Evolutionary conservation across 2,888 invertebrate genomes (phyloP).

Genomic region (Eristalis tenax): DNA sequence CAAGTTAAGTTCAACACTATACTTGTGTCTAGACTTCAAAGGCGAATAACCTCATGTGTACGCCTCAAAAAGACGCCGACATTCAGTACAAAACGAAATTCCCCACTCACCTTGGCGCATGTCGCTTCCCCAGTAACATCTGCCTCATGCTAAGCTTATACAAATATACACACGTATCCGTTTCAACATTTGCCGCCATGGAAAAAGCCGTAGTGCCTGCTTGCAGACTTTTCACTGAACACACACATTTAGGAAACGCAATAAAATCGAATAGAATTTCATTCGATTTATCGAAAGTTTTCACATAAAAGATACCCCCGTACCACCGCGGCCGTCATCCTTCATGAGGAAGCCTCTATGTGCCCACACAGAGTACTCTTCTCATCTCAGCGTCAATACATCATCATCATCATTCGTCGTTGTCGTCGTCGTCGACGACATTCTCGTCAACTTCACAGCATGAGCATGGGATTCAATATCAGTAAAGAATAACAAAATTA

Average conservation of each 20-base stretch:
- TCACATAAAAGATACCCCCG: constrained; percentile 37
- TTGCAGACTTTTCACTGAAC: neutral
- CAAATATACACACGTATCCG: neutral
- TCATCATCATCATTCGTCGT: constrained; percentile 16
- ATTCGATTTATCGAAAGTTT: constrained; percentile 47
- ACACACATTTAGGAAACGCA: neutral
- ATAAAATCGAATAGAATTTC: constrained; percentile 26
- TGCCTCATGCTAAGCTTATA: neutral
- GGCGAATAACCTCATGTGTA: constrained; percentile 8
- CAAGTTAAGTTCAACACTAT: neutral
- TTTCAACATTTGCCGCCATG: neutral
- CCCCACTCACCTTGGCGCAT: constrained; percentile 1
- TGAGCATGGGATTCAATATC: constrained; percentile 50
- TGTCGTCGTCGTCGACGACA: constrained; percentile 5
- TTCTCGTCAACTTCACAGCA: constrained; percentile 47
- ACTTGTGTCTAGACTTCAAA: constrained; percentile 22
- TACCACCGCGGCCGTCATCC: neutral
- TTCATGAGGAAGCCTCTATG: constrained; percentile 12
- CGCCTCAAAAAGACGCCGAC: neutral
- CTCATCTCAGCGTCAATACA: constrained; percentile 18
- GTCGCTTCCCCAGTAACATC: constrained; percentile 1
- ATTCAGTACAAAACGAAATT: neutral
- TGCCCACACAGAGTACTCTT: constrained; percentile 13
- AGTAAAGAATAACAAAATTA: constrained; percentile 48
- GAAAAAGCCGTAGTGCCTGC: neutral